These are phyloP conservation scores for Ophioninae sp. DNA, from an alignment of 2,888 invertebrate genomes.

Conservation along the genomic window DNA sequence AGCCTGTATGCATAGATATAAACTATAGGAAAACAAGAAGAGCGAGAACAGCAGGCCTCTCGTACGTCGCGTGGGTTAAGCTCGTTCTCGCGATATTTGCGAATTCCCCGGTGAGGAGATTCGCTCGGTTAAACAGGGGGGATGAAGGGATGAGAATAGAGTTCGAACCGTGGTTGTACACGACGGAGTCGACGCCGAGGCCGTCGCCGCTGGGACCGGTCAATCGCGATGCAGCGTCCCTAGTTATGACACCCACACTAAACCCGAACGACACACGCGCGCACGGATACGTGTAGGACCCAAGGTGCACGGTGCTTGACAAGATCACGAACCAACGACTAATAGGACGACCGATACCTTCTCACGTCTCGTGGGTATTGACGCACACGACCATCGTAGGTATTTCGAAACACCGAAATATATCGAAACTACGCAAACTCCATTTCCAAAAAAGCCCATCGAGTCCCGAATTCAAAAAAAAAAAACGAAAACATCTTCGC, in stretches of 20 bases:
- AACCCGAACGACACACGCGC: slow-evolving; percentile 27
- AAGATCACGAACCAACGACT: neutral
- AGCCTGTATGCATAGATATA: no score
- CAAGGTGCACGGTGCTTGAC: neutral
- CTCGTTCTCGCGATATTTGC: slow-evolving; percentile 75
- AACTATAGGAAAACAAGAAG: no score
- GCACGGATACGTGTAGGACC: neutral
- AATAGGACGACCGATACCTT: neutral
- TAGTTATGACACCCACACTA: slow-evolving; percentile 52
- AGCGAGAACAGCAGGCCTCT: slow-evolving; percentile 53
- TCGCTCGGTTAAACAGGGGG: slow-evolving; percentile 42
- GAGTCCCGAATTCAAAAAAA: neutral
- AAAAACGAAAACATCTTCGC: neutral
- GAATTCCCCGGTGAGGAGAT: slow-evolving; percentile 68
- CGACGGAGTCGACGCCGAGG: slow-evolving; percentile 54
- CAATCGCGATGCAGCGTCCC: slow-evolving; percentile 74
- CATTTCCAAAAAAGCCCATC: no score
- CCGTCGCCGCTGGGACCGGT: slow-evolving; percentile 66
- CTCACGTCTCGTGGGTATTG: neutral
- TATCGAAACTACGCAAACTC: no score
- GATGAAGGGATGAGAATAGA: slow-evolving; percentile 37
- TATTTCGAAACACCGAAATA: no score
- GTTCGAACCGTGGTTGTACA: slow-evolving; percentile 49
- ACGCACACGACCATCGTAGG: neutral
- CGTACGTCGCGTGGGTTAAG: slow-evolving; percentile 63